Base-by-base conservation (phyloP, 2,113 vertebrate genomes). In the Channa argus region DNA sequence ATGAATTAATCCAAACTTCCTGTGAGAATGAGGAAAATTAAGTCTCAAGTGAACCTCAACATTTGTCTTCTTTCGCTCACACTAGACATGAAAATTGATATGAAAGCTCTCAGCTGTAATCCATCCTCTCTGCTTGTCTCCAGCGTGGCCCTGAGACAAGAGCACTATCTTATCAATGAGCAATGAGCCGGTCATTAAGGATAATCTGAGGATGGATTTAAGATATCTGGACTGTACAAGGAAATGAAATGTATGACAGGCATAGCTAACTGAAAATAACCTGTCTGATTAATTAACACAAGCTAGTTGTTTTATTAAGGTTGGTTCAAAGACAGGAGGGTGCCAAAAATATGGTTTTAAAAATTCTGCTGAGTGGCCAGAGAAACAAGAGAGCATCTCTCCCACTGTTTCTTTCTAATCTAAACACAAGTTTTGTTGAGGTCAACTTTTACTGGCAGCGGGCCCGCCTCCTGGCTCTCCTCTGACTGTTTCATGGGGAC, bases 361-460 rank as follows among this genome's bases (percentile, higher is more conserved):
- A 83, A 82, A 85, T 63, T 71, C 61, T 73, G 68, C 76, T 75
- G 86, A 69, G 56, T 15, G 58, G 82, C 63, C 67, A 37, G 50
- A 74, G 41, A 64, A 73, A 68, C 50, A 36, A 56, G 60, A 74
- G 59, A 61, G 55, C 71, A 12, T 36, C 74, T 65, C 49, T 61
- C 24, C 53, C 49, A 15, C 7, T 53, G 69, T 53, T 54, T 49
- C 60, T 64, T 70, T 49, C 86, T 94, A 98, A 88, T 49, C 86
- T 94, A 98, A 88, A 98, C 92, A 4, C 91, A 74, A 3, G 95
- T 96, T 89, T 96, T 97, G 92, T 93, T 94, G 84, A 97, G 93
- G 89, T 97, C 95, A 7, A 98, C 95, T 88, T 98, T 98, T 84
- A 98, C 92, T 0, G 96, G 96, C 90, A 98, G 95, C 0, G 95